Evolutionary conservation across 2,113 vertebrate genomes (phyloP).

Genomic region (Anser cygnoides): DNA sequence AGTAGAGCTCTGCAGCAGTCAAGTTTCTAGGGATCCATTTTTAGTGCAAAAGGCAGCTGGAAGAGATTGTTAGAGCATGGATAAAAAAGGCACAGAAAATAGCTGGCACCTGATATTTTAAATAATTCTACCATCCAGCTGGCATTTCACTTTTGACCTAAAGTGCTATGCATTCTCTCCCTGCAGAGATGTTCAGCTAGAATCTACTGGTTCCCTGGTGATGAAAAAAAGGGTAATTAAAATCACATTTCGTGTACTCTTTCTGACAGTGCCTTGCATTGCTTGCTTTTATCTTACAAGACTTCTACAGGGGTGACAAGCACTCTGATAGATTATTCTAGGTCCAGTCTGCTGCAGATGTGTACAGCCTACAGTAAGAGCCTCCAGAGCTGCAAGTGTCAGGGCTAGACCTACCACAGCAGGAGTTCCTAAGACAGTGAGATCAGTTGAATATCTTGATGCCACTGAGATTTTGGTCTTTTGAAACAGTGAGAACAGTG

Average conservation of each 20-base stretch:
- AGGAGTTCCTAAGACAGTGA: background rate
- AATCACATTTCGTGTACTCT: background rate
- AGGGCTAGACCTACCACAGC: background rate
- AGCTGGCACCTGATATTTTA: background rate
- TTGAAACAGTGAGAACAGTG: background rate
- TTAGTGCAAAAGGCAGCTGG: background rate
- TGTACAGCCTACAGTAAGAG: accelerated
- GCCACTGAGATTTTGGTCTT: background rate
- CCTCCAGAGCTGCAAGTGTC: background rate
- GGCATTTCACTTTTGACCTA: background rate
- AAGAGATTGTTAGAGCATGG: background rate
- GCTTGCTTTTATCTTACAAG: background rate
- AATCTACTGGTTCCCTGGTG: background rate
- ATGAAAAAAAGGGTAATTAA: background rate
- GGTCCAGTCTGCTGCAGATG: background rate
- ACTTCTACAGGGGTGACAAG: background rate
- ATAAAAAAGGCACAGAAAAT: background rate
- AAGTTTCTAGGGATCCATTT: background rate
- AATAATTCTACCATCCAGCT: background rate
- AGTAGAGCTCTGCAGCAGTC: background rate
- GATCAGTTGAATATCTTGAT: background rate
- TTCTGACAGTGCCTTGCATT: background rate
- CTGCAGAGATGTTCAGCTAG: background rate
- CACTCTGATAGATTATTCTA: background rate
- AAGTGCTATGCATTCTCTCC: background rate